Evolutionary conservation across 1,140 invertebrate genomes (phyloP).

Genomic region (Laodelphax striatellus): DNA sequence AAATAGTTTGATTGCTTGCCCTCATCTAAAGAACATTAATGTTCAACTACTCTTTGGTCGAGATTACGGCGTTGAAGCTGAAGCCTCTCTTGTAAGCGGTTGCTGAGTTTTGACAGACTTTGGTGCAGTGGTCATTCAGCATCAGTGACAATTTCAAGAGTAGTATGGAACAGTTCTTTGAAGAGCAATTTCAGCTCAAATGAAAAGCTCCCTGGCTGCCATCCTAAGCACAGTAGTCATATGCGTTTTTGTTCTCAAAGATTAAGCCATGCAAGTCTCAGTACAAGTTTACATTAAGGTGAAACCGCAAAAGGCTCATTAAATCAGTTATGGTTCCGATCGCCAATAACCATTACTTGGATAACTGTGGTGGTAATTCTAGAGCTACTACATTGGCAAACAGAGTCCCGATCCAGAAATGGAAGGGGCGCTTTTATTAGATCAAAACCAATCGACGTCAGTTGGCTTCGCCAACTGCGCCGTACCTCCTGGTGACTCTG

Average conservation of each 20-base stretch:
- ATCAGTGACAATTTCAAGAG: too few species aligned
- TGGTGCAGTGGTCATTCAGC: too few species aligned
- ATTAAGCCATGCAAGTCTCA: conserved; percentile 70
- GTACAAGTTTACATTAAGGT: conserved; percentile 53
- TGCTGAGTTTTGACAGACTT: too few species aligned
- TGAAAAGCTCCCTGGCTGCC: conserved; percentile 36
- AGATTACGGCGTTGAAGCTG: too few species aligned
- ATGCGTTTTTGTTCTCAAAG: conserved; percentile 69
- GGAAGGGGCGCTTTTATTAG: conserved; percentile 62
- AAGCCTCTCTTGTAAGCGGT: too few species aligned
- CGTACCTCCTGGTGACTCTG: conserved; percentile 54
- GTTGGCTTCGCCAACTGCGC: conserved; percentile 41
- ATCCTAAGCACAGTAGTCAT: conserved; percentile 65
- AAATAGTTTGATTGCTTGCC: too few species aligned
- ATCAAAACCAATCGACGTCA: conserved; percentile 44
- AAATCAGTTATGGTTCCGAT: conserved; percentile 47
- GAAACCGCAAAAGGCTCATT: conserved; percentile 70
- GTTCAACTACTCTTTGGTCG: too few species aligned
- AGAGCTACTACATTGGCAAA: conserved; percentile 75
- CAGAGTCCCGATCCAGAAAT: conserved; percentile 49
- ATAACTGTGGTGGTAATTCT: conserved; percentile 34
- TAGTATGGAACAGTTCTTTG: too few species aligned
- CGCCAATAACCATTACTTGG: too few species aligned
- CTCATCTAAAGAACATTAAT: too few species aligned
- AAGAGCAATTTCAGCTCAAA: too few species aligned